Conservation (phyloP, 2,888 invertebrate species). For the Cryptophagus acutangulus region DNA sequence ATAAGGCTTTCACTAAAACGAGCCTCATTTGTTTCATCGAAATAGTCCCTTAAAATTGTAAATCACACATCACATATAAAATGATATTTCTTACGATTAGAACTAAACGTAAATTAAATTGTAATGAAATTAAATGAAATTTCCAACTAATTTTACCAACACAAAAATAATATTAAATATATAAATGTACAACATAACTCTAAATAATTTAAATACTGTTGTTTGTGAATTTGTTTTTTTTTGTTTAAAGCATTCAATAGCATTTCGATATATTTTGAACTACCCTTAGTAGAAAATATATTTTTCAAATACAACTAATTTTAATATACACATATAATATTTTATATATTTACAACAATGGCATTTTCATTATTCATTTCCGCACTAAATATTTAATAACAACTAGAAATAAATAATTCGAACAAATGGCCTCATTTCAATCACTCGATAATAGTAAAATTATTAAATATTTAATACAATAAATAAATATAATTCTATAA, state of each 20-base stretch:
- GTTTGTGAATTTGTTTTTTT: too few relatives aligned
- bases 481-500: too few relatives aligned
- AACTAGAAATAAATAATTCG: background rate
- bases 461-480: too few relatives aligned
- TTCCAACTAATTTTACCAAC: background rate
- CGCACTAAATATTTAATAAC: slow-evolving; percentile 5
- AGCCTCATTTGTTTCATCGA: too few relatives aligned
- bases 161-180: too few relatives aligned
- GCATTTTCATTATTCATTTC: slow-evolving; percentile 4
- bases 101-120: background rate
- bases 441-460: too few relatives aligned
- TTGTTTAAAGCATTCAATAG: slow-evolving; percentile 2
- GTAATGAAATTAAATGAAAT: background rate
- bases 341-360: slow-evolving; percentile 20
- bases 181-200: too few relatives aligned
- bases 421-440: too few relatives aligned
- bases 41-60: slow-evolving; percentile 22
- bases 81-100: slow-evolving; percentile 6
- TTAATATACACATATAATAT: slow-evolving; percentile 18
- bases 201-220: slow-evolving; percentile 1
- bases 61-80: slow-evolving; percentile 31
- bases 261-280: too few relatives aligned
- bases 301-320: too few relatives aligned
- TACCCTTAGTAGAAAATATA: too few relatives aligned
- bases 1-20: too few relatives aligned